These are phyloP conservation scores for Danio kyathit DNA, from an alignment of 2,797 vertebrate species.

Conservation along the genomic window DNA sequence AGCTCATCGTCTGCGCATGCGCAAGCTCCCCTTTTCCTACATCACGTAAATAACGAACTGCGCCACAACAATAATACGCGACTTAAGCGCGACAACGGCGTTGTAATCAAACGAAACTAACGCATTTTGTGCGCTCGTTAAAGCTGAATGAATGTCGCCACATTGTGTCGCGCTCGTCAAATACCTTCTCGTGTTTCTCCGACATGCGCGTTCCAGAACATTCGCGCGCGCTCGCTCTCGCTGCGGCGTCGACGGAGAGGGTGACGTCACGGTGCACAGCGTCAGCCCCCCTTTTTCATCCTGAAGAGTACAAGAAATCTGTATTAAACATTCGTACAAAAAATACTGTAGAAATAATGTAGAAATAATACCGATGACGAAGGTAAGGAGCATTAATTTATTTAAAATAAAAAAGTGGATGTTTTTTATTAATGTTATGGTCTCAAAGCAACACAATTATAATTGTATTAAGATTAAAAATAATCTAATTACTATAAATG, in stretches of 20 bases:
- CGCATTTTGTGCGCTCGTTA: neutral
- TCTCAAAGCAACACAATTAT: no score
- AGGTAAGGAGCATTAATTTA: neutral
- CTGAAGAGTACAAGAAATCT: neutral
- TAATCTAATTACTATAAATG: no score
- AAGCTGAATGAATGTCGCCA: neutral
- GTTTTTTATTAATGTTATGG: neutral
- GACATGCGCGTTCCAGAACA: constrained; percentile 76
- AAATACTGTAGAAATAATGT: no score
- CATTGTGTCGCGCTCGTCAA: neutral
- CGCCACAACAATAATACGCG: constrained; percentile 72
- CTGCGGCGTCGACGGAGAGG: constrained; percentile 80
- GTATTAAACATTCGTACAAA: neutral
- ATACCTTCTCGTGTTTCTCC: constrained; percentile 37
- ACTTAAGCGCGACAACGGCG: neutral
- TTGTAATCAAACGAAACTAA: neutral
- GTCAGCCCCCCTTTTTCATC: constrained; percentile 50
- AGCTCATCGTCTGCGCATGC: constrained; percentile 75
- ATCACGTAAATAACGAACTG: constrained; percentile 81
- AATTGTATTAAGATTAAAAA: no score
- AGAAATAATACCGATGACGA: neutral
- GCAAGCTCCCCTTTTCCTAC: constrained; percentile 57
- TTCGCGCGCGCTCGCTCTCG: constrained; percentile 74
- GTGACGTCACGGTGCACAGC: constrained; percentile 80
- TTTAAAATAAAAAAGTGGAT: neutral